Base-by-base conservation (phyloP, 2,113 vertebrate genomes). In the Spermophilus dauricus region DNA sequence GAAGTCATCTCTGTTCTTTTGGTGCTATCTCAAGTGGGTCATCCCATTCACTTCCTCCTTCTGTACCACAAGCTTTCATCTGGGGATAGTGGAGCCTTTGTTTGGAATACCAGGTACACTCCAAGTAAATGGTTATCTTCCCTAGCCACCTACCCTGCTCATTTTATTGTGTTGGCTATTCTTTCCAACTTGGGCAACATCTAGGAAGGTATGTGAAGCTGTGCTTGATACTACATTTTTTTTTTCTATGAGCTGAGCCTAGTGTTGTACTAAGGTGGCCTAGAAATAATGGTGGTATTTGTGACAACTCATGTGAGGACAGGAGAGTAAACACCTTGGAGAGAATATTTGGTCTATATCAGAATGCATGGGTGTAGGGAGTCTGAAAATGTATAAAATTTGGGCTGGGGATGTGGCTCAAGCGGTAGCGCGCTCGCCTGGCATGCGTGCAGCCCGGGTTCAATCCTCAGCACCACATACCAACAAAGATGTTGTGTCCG, bases 1-100 rank as follows among this genome's bases (percentile, higher is more conserved):
- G 88, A 95, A 87, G 70, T 72, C 93, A 12, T 69, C 86, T 65
- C 86, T 96, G 20, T 67, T 86, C 89, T 61, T 90, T 80, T 70
- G 93, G 77, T 93, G 75, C 87, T 61, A 22, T 86, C 69, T 96
- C 78, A 56, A 81, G 63, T 95, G 67, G 73, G 61, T 90, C 96
- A 86, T 92, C 65, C 65, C 22, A 30, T 94, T 94, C 39, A 42
- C 88, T 88, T 93, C 87, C 61, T 91, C 26, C 67, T 80, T 77
- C 7, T 11, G 65, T 39, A 92, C 67, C 63, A 6, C 92, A 78
- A 76, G 32, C 67, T 94, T 96, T 87, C 80, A 83, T 53, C 73
- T 39, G 26, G 88, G 37, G 28, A 69, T n/a, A 86, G 56, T 56
- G 14, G 67, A 89, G 61, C 14, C 69, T 93, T 94, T 94, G 34